phyloP scores from a whole-genome alignment of 2,888 invertebrate genomes.

The Schizaphis graminum region DNA sequence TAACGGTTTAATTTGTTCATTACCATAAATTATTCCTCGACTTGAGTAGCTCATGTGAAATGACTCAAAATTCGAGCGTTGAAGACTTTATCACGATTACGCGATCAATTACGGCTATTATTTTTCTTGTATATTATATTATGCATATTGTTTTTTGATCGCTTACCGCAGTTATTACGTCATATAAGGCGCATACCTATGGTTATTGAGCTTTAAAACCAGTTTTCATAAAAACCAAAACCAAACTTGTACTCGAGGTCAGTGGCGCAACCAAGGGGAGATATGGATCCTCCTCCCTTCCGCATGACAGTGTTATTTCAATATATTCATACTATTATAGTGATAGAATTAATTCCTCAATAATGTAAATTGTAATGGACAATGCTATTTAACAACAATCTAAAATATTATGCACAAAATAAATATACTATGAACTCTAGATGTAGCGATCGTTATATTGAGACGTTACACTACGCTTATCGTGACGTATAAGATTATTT shows the following conservation, averaged over 20 bases:
- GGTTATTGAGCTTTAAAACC: not conserved
- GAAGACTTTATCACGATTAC: not conserved
- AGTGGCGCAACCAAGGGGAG: not conserved
- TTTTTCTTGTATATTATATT: not conserved
- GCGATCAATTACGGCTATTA: not conserved
- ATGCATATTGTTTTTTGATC: not conserved
- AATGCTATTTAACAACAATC: not conserved
- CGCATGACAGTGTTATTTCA: not conserved
- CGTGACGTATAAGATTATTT: no score
- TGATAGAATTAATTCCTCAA: not conserved
- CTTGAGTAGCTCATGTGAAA: not conserved
- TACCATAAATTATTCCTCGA: not conserved
- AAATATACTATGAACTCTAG: not conserved
- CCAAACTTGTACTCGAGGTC: not conserved
- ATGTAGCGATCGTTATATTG: no score
- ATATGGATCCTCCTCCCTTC: not conserved
- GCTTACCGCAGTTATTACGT: not conserved
- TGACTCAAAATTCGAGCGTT: not conserved
- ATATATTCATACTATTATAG: not conserved
- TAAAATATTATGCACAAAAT: not conserved
- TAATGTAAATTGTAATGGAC: not conserved
- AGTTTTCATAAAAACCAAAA: not conserved
- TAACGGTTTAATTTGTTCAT: slow-evolving; percentile 7
- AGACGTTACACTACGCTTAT: no score
- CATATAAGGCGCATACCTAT: not conserved